phyloP scores from a whole-genome alignment of 2,888 invertebrate species.

The Linnaemya tessellans region DNA sequence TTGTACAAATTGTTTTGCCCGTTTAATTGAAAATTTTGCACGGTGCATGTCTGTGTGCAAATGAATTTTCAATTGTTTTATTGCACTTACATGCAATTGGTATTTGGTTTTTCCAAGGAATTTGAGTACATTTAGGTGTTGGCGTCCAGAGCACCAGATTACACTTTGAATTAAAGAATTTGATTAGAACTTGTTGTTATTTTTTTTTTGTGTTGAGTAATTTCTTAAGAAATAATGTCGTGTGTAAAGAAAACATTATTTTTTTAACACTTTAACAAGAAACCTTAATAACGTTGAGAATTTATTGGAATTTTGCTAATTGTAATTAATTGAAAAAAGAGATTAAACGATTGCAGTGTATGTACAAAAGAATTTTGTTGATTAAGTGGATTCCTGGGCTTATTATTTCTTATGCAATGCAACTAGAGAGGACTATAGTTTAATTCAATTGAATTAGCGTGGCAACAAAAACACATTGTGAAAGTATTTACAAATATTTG shows the following conservation, averaged over 20 bases:
- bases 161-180: constrained; percentile 32
- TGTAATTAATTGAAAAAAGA: constrained; percentile 56
- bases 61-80: constrained; percentile 31
- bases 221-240: constrained; percentile 43
- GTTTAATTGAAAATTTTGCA: constrained; percentile 68
- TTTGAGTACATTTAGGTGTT: constrained; percentile 22
- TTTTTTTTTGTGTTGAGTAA: constrained; percentile 1
- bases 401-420: constrained; percentile 40
- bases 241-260: constrained; percentile 46
- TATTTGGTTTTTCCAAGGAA: background rate
- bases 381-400: constrained; percentile 54
- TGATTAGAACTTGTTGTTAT: background rate
- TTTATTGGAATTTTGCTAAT: constrained; percentile 62
- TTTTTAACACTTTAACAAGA: constrained; percentile 62
- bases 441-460: background rate
- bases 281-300: constrained; percentile 63
- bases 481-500: background rate
- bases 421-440: background rate
- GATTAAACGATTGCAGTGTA: constrained; percentile 48
- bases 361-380: constrained; percentile 49
- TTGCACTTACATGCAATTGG: constrained; percentile 35
- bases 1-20: constrained; percentile 69
- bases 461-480: too few species aligned
- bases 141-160: constrained; percentile 13
- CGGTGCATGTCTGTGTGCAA: background rate